Conservation (phyloP, 2,888 invertebrate genomes). For the Limnephilus marmoratus region DNA sequence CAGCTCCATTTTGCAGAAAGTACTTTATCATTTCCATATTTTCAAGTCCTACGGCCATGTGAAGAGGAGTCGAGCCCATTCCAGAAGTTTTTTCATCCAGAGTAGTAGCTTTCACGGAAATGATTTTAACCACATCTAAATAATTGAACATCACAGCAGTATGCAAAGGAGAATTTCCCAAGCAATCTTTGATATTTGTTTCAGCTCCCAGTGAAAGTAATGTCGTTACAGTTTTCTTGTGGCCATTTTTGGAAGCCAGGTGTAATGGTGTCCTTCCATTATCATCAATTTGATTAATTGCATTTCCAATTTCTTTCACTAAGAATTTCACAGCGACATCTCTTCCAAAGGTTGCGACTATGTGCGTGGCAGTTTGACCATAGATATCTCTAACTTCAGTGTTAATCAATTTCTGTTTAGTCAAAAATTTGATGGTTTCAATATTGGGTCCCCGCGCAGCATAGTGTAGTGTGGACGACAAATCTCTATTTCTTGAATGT, state of each 20-base stretch:
- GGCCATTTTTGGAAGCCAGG: background rate
- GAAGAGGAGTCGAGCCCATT: background rate
- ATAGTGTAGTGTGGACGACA: too few species aligned
- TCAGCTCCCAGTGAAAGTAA: slow-evolving; percentile 8
- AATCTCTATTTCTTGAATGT: too few species aligned
- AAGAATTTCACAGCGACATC: slow-evolving; percentile 3
- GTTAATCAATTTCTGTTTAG: slow-evolving; percentile 14
- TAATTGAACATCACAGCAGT: background rate
- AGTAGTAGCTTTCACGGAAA: background rate
- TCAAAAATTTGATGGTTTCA: background rate
- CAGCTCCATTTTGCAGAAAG: background rate
- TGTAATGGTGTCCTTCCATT: background rate
- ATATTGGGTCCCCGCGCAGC: too few species aligned
- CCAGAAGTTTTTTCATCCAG: background rate
- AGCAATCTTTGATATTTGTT: background rate
- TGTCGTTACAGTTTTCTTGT: slow-evolving; percentile 3
- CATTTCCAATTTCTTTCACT: background rate
- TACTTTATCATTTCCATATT: background rate
- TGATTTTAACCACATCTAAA: background rate
- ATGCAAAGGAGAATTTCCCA: background rate
- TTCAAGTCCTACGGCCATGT: background rate
- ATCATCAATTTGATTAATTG: background rate
- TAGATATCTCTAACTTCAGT: background rate
- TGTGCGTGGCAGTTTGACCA: background rate
- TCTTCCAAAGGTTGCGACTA: too few species aligned